A percentile compares a stretch with the other conserved stretches of the same genome.
These are phyloP conservation scores for Macrotis lagotis DNA, from an alignment of 2,113 vertebrate species.

Conservation along the genomic window DNA sequence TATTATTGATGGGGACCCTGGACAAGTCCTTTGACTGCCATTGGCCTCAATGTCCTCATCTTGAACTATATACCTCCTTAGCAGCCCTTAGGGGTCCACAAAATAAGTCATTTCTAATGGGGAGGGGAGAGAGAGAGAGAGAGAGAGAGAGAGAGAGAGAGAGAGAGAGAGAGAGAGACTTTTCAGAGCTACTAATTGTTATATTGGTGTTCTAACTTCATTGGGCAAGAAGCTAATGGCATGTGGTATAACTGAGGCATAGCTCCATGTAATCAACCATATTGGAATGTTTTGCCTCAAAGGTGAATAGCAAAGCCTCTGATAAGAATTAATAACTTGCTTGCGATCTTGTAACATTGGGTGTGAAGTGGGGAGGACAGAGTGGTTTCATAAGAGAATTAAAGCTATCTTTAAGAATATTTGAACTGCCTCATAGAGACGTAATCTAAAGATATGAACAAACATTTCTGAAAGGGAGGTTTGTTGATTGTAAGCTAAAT, in stretches of 20 bases:
- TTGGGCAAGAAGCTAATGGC: slow-evolving; percentile 73
- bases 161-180: slow-evolving; percentile 36
- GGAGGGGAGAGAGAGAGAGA: too few species aligned
- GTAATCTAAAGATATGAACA: background rate
- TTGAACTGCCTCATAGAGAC: background rate
- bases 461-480: background rate
- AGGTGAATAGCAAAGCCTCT: slow-evolving; percentile 17
- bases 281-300: slow-evolving; percentile 8
- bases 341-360: background rate
- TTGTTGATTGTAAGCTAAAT: background rate
- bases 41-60: background rate
- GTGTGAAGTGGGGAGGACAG: background rate
- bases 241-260: slow-evolving; percentile 48
- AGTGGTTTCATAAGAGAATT: background rate
- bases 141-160: background rate
- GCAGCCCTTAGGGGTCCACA: background rate
- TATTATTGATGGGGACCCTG: background rate
- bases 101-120: background rate
- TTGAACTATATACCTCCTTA: background rate
- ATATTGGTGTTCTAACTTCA: slow-evolving; percentile 62
- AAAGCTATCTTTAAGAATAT: background rate
- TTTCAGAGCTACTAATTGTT: slow-evolving; percentile 72
- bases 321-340: slow-evolving; percentile 2
- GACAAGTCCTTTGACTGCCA: background rate
- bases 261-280: background rate